Evolutionary conservation across 2,113 vertebrate species (phyloP).

Genomic region (Perca schrenkii): DNA sequence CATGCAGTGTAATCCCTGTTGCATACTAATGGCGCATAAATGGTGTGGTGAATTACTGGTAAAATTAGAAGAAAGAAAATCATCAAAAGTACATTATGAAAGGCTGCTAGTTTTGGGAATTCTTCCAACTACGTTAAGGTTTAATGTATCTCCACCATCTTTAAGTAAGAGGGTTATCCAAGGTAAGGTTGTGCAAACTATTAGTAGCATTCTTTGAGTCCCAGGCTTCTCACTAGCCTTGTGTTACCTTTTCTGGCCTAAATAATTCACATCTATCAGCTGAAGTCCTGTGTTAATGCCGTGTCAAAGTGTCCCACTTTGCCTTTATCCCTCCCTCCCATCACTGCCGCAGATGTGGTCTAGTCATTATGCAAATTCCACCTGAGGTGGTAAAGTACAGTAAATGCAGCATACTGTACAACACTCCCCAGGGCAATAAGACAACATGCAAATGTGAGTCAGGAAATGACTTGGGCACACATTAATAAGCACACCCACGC

Average conservation of each 20-base stretch:
- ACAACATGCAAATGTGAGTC: conserved; percentile 55
- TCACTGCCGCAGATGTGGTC: conserved; percentile 6
- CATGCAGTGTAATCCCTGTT: neutral
- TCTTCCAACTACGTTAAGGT: neutral
- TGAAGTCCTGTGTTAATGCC: conserved; percentile 2
- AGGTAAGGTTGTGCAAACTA: neutral
- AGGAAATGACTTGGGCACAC: conserved; percentile 36
- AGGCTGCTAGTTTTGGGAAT: neutral
- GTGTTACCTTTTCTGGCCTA: neutral
- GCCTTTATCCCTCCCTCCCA: neutral
- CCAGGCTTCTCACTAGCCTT: conserved; percentile 3
- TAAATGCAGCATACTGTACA: conserved; percentile 56
- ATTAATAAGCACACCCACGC: conserved; percentile 8
- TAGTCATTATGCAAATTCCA: conserved; percentile 56
- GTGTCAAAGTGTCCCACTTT: conserved; percentile 9
- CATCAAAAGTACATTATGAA: neutral
- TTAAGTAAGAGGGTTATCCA: neutral
- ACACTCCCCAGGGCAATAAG: conserved; percentile 30
- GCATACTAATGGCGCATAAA: neutral
- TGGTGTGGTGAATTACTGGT: neutral
- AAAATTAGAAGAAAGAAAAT: neutral
- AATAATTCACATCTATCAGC: conserved; percentile 19
- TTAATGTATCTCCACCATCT: neutral
- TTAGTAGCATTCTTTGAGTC: conserved; percentile 3
- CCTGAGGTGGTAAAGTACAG: conserved; percentile 51